These are phyloP conservation scores for Aldabrachelys gigantea DNA, from an alignment of 2,113 vertebrate species.

Conservation along the genomic window DNA sequence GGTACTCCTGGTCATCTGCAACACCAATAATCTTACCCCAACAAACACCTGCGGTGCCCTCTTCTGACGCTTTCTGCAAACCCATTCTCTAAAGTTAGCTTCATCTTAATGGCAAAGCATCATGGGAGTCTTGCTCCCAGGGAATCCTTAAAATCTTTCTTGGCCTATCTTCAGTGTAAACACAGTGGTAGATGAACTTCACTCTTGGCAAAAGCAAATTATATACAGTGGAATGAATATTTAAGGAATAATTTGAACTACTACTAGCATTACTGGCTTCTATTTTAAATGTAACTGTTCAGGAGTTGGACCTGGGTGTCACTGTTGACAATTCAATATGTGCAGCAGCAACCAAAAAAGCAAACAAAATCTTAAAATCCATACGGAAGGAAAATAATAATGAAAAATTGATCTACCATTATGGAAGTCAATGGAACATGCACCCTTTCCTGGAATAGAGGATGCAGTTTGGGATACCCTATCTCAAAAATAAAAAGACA, in stretches of 20 bases:
- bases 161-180: not conserved
- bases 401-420: not conserved
- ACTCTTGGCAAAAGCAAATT: not conserved
- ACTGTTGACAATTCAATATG: not conserved
- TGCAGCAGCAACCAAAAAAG: not conserved
- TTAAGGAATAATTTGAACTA: not conserved
- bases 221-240: not conserved
- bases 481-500: not conserved
- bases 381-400: not conserved
- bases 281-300: not conserved
- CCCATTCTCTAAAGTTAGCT: not conserved
- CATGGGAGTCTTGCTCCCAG: not conserved
- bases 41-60: too few relatives aligned
- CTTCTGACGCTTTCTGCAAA: too few relatives aligned
- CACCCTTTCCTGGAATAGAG: not conserved
- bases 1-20: too few relatives aligned
- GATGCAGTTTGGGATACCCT: not conserved
- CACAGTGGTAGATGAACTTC: not conserved
- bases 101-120: not conserved
- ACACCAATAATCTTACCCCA: too few relatives aligned
- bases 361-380: fast-evolving
- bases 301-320: not conserved
- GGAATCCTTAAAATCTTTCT: not conserved
- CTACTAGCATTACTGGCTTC: not conserved
- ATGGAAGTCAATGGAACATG: not conserved